phyloP scores from a whole-genome alignment of 1,140 invertebrate species.

The Globodera rostochiensis region DNA sequence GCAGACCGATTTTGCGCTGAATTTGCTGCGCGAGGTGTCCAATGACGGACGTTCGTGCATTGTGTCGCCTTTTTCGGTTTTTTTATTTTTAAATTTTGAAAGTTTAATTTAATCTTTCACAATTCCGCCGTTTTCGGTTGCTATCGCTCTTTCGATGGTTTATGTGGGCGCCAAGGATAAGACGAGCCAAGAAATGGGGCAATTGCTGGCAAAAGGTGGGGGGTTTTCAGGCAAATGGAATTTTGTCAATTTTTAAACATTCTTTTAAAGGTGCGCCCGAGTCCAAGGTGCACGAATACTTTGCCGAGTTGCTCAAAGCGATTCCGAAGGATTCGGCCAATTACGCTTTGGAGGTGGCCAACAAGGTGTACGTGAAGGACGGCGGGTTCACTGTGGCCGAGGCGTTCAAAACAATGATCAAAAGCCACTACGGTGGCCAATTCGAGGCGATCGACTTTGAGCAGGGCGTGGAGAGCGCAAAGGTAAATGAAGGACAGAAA shows the following conservation, averaged over 20 bases:
- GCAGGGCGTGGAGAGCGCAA: constrained; percentile 15
- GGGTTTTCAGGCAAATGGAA: neutral
- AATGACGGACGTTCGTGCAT: neutral
- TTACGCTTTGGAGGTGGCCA: constrained; percentile 25
- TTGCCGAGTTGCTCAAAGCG: constrained; percentile 1
- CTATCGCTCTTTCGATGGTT: constrained; percentile 32
- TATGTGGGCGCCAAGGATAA: constrained; percentile 29
- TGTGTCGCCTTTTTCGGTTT: constrained; percentile 30
- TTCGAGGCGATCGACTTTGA: constrained; percentile 23
- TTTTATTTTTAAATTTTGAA: too few relatives aligned
- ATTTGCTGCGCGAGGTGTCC: constrained; percentile 15
- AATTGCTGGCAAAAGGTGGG: constrained; percentile 26
- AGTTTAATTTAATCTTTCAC: too few relatives aligned
- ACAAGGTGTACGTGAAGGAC: constrained; percentile 14
- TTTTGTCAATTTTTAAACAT: neutral
- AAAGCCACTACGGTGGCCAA: constrained; percentile 18
- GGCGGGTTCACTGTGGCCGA: constrained; percentile 10
- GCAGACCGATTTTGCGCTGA: constrained; percentile 28
- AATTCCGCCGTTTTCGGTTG: constrained; percentile 14
- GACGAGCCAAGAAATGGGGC: constrained; percentile 24
- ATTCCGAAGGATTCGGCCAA: neutral
- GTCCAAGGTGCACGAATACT: constrained; percentile 19
- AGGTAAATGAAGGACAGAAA: neutral
- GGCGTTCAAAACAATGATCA: constrained; percentile 14
- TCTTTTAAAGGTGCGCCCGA: constrained; percentile 1